Percentiles rank a stretch among this genome's conserved stretches.
Conservation (phyloP, 2,113 vertebrate genomes). For the Papio anubis region DNA sequence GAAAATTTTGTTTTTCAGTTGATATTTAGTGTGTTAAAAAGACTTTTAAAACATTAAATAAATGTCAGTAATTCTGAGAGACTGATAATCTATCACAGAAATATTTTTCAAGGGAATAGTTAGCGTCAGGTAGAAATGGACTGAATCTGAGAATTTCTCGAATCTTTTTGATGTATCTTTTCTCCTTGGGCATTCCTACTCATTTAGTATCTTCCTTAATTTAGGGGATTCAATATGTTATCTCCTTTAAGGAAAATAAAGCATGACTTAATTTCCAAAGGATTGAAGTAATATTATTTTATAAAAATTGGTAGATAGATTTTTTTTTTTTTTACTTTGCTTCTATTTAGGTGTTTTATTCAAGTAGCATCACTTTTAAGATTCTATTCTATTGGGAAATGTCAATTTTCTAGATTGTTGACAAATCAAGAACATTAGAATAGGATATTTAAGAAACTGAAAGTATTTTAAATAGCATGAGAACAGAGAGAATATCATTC, state of each 20-base stretch:
- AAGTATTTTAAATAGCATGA: not conserved
- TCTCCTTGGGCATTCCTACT: not conserved
- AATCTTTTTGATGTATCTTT: not conserved
- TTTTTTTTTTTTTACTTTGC: not conserved
- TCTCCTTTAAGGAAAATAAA: conserved; percentile 50
- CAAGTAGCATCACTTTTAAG: not conserved
- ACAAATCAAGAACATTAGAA: not conserved
- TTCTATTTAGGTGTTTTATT: conserved; percentile 1
- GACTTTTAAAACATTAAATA: conserved; percentile 17
- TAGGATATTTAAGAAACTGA: not conserved
- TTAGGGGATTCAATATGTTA: conserved; percentile 31
- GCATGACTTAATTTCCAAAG: conserved; percentile 40
- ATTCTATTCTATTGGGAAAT: not conserved
- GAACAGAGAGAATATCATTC: not conserved
- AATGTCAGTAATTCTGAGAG: conserved; percentile 20
- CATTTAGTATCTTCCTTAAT: conserved; percentile 30
- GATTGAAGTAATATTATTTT: conserved; percentile 17
- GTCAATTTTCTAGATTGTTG: not conserved
- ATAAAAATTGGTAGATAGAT: not conserved
- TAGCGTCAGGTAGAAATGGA: not conserved
- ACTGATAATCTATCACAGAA: not conserved
- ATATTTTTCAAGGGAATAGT: conserved; percentile 33
- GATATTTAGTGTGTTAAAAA: not conserved
- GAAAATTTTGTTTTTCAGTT: not conserved
- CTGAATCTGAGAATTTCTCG: not conserved